Percentiles rank a stretch among this genome's conserved stretches.
These are phyloP conservation scores for Diorhabda carinulata DNA, from an alignment of 1,140 invertebrate species.

Conservation along the genomic window DNA sequence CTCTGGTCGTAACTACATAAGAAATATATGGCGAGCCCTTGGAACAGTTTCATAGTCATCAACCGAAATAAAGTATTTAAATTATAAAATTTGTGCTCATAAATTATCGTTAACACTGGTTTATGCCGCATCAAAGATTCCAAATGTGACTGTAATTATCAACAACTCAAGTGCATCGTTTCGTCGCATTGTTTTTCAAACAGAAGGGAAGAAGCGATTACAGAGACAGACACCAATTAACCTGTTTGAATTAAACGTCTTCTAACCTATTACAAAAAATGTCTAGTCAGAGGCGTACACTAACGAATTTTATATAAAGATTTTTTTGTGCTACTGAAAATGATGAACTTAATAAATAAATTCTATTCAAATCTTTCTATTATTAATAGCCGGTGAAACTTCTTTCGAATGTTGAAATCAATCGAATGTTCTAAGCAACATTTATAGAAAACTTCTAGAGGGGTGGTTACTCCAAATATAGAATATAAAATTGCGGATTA, in stretches of 20 bases:
- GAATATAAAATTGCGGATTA: too few relatives aligned
- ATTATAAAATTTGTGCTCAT: background rate
- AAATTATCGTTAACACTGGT: background rate
- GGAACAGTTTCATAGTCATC: too few relatives aligned
- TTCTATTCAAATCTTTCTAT: background rate
- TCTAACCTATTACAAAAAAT: background rate
- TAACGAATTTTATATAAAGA: background rate
- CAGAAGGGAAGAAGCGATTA: background rate
- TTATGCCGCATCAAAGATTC: background rate
- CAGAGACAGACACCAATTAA: background rate
- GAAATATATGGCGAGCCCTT: too few relatives aligned
- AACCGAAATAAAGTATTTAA: background rate
- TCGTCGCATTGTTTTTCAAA: constrained; percentile 2
- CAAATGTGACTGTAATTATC: constrained; percentile 2
- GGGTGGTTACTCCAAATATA: too few relatives aligned
- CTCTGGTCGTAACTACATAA: too few relatives aligned
- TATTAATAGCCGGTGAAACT: too few relatives aligned
- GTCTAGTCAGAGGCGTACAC: background rate
- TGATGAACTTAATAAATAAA: background rate
- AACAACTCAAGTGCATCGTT: background rate
- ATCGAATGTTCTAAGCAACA: too few relatives aligned
- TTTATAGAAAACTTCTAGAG: too few relatives aligned
- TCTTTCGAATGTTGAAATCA: too few relatives aligned
- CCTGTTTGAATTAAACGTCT: background rate
- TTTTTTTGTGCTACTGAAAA: background rate